Conservation (phyloP, 2,888 invertebrate species). For the Drosophila ezoana region DNA sequence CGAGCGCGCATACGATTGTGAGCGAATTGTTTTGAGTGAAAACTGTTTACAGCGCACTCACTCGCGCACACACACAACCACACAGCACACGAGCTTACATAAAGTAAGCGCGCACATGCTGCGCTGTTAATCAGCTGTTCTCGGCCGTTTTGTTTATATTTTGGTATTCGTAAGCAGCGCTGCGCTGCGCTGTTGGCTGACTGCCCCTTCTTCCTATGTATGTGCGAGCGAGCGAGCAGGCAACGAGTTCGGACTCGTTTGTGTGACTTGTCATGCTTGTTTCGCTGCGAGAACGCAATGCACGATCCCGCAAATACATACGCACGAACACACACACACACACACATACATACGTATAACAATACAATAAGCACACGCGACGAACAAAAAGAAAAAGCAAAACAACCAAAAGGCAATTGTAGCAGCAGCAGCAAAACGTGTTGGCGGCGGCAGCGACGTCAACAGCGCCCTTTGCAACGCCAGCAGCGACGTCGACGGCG, state of each 20-base stretch:
- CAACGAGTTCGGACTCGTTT: constrained; percentile 55
- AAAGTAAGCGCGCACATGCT: constrained; percentile 63
- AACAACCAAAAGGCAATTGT: constrained; percentile 40
- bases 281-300: constrained; percentile 54
- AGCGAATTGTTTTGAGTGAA: constrained; percentile 70
- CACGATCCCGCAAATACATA: constrained; percentile 48
- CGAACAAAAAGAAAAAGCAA: constrained; percentile 55
- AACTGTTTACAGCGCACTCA: constrained; percentile 38
- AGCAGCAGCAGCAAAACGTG: constrained; percentile 36
- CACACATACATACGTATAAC: constrained; percentile 14
- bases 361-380: constrained; percentile 62
- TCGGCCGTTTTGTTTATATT: constrained; percentile 80
- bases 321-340: background rate
- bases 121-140: constrained; percentile 78
- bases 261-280: constrained; percentile 70
- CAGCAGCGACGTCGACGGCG: constrained; percentile 13
- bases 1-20: constrained; percentile 41
- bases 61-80: constrained; percentile 9
- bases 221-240: constrained; percentile 48
- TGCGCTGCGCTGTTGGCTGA: constrained; percentile 41
- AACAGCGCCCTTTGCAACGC: constrained; percentile 34
- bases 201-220: constrained; percentile 64
- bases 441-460: constrained; percentile 17
- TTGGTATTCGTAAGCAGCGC: constrained; percentile 74
- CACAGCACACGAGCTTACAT: constrained; percentile 38